Evolutionary conservation across 1,140 invertebrate genomes (phyloP).

Genomic region (Triops cancriformis): DNA sequence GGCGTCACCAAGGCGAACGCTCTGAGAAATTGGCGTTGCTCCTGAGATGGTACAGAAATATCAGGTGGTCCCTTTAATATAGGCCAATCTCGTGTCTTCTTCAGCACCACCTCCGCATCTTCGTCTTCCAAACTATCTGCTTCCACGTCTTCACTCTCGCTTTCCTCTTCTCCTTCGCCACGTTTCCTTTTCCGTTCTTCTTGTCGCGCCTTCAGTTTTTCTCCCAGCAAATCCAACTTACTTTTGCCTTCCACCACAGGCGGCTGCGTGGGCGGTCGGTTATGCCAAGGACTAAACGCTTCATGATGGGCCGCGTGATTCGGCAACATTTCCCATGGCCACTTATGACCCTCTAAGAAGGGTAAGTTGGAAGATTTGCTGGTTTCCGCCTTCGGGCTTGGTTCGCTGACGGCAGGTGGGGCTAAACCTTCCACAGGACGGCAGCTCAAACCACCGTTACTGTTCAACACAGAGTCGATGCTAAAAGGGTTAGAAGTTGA

Average conservation of each 20-base stretch:
- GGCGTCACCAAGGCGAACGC: constrained; percentile 21
- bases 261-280: background rate
- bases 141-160: constrained; percentile 18
- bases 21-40: constrained; percentile 20
- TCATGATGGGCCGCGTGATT: background rate
- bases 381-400: background rate
- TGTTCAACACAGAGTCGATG: background rate
- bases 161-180: constrained; percentile 19
- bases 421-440: background rate
- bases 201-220: background rate
- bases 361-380: background rate
- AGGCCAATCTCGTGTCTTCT: background rate
- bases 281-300: background rate
- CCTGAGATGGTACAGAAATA: background rate
- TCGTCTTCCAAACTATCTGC: background rate
- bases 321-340: background rate
- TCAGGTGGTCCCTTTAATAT: background rate
- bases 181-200: background rate
- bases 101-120: background rate
- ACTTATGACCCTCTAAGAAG: background rate
- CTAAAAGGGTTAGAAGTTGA: background rate
- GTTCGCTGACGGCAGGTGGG: background rate
- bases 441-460: background rate
- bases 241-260: background rate
- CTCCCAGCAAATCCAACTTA: background rate